A percentile compares a stretch with the other conserved stretches of the same genome.
phyloP scores from a whole-genome alignment of 1,140 invertebrate genomes.

The Leptinotarsa undecemlineata region DNA sequence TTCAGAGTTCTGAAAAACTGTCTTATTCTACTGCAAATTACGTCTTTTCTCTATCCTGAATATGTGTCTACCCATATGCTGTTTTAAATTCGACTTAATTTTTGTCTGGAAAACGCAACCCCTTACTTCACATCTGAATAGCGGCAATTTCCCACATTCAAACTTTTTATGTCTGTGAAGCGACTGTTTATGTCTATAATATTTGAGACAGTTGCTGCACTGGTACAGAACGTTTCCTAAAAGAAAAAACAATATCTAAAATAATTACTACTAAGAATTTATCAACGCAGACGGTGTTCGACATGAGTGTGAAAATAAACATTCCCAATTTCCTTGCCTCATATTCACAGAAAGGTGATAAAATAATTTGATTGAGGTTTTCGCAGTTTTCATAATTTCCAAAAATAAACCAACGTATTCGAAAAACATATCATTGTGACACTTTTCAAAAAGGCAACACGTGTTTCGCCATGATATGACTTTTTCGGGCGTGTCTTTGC shows the following conservation, averaged over 20 bases:
- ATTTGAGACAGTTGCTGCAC: constrained; percentile 64
- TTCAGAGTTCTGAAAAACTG: no score
- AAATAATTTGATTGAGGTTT: no score
- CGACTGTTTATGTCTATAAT: constrained; percentile 61
- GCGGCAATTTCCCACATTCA: constrained; percentile 71
- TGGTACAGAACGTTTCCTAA: constrained; percentile 15
- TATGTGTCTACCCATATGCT: constrained; percentile 60
- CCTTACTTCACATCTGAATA: constrained; percentile 71
- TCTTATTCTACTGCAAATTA: not conserved
- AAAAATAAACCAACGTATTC: no score
- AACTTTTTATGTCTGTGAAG: constrained; percentile 65
- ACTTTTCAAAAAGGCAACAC: no score
- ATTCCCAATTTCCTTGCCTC: not conserved
- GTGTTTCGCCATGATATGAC: no score
- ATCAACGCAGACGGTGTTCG: not conserved
- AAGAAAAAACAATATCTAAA: not conserved
- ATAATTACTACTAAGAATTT: not conserved
- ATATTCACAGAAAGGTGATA: not conserved
- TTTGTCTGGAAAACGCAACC: constrained; percentile 69
- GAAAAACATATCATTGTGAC: no score
- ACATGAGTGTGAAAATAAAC: not conserved
- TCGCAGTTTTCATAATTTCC: no score
- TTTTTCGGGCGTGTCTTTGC: no score
- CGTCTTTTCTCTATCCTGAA: not conserved
- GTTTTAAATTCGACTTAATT: constrained; percentile 63